Evolutionary conservation across 2,888 invertebrate species (phyloP).

Genomic region (Zeuzera pyrina): DNA sequence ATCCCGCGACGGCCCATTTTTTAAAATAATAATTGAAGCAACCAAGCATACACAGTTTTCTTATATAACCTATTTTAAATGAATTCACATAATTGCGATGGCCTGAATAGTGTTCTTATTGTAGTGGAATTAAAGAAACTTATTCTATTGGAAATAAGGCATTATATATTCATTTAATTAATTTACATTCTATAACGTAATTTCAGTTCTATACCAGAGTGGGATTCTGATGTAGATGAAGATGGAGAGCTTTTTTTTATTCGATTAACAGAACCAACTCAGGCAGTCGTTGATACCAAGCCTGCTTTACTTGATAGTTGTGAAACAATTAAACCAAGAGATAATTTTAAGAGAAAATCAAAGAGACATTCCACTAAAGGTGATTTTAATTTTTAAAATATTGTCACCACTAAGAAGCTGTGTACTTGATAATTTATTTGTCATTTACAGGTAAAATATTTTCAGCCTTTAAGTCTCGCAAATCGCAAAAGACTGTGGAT

Average conservation of each 20-base stretch:
- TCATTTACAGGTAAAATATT: constrained; percentile 50
- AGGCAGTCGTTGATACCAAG: constrained; percentile 23
- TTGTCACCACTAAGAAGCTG: constrained; percentile 1
- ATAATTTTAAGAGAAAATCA: constrained; percentile 59
- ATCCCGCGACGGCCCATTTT: no score
- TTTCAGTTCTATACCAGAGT: constrained; percentile 77
- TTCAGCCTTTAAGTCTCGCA: constrained; percentile 48
- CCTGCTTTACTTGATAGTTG: constrained; percentile 52
- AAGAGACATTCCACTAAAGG: constrained; percentile 57
- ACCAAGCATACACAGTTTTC: no score
- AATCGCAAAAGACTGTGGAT: constrained; percentile 29
- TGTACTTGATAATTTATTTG: background rate
- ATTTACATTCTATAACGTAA: constrained; percentile 1
- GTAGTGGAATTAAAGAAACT: no score
- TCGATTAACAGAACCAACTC: constrained; percentile 55
- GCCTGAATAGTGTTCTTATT: no score
- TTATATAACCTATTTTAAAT: no score
- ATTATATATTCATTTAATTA: constrained; percentile 1
- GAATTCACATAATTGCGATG: no score
- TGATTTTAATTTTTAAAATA: constrained; percentile 14
- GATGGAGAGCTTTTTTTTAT: constrained; percentile 80
- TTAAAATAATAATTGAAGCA: no score
- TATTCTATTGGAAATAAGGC: background rate
- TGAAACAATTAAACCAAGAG: constrained; percentile 55
- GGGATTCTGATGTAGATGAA: constrained; percentile 77